Evolutionary conservation across 2,113 vertebrate genomes (phyloP).

Genomic region (Bubo scandiacus): DNA sequence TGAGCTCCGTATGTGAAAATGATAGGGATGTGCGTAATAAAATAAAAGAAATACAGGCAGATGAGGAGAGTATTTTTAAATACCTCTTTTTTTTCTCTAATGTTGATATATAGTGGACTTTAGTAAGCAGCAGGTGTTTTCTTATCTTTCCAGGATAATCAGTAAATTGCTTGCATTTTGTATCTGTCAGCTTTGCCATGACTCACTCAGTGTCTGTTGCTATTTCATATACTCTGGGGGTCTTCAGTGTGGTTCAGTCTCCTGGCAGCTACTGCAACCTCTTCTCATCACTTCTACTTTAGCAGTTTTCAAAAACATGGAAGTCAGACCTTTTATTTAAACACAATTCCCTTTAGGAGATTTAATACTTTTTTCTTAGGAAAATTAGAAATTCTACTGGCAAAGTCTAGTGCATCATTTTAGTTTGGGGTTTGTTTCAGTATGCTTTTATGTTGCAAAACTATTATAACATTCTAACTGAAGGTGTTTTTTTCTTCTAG

Average conservation of each 20-base stretch:
- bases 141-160: constrained; percentile 27
- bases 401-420: not conserved
- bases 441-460: not conserved
- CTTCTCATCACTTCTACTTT: not conserved
- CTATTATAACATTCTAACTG: not conserved
- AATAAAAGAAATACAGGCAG: not conserved
- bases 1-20: not conserved
- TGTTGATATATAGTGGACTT: not conserved
- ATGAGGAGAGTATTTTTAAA: not conserved
- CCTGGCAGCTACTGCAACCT: not conserved
- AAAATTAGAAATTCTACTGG: not conserved
- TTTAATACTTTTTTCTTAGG: not conserved
- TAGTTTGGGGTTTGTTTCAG: not conserved
- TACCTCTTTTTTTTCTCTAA: not conserved
- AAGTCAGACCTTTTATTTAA: not conserved
- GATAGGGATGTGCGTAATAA: not conserved
- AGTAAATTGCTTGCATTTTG: not conserved
- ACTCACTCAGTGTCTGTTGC: not conserved
- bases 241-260: not conserved
- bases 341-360: not conserved
- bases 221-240: not conserved
- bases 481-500: not conserved
- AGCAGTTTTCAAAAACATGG: not conserved
- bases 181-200: not conserved
- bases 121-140: constrained; percentile 22